Percentiles rank a stretch among this genome's conserved stretches.
Conservation (phyloP, 30 jellyfish, hydroid and myxozoan species). For the Catostylus mosaicus region DNA sequence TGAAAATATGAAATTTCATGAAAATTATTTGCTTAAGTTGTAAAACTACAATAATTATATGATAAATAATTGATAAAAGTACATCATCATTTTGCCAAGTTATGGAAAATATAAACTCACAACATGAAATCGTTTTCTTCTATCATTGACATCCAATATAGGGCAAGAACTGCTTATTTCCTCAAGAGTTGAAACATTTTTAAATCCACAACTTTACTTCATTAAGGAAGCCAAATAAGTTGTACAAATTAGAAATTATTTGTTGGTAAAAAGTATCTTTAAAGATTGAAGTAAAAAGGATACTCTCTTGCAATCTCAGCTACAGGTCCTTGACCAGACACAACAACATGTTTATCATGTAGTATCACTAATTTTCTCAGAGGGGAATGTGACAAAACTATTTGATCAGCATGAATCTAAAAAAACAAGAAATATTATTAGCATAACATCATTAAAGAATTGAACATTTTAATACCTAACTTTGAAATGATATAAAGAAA, state of each 20-base stretch:
- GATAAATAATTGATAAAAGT: too few relatives aligned
- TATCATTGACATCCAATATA: slow-evolving; percentile 85
- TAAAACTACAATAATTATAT: too few relatives aligned
- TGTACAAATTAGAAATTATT: background rate
- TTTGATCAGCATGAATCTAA: slow-evolving; percentile 81
- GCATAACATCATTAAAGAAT: too few relatives aligned
- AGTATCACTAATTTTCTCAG: slow-evolving; percentile 70
- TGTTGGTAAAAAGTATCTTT: background rate
- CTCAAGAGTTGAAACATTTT: slow-evolving; percentile 81
- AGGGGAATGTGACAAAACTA: slow-evolving; percentile 93
- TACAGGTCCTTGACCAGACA: slow-evolving; percentile 97
- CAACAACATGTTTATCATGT: slow-evolving; percentile 93
- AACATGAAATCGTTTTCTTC: slow-evolving; percentile 70
- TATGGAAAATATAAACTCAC: slow-evolving; percentile 40
- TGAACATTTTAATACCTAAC: too few relatives aligned
- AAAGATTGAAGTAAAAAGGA: slow-evolving; percentile 45
- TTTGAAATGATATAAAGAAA: too few relatives aligned
- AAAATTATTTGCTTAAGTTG: too few relatives aligned
- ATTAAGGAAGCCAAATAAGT: slow-evolving; percentile 18
- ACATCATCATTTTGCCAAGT: too few relatives aligned
- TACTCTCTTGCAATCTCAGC: slow-evolving; percentile 87
- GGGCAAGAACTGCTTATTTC: slow-evolving; percentile 79
- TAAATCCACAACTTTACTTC: slow-evolving; percentile 84
- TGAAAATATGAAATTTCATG: too few relatives aligned
- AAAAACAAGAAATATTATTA: background rate